Conservation (phyloP, 2,888 invertebrate genomes). For the Ennomos quercinarius region DNA sequence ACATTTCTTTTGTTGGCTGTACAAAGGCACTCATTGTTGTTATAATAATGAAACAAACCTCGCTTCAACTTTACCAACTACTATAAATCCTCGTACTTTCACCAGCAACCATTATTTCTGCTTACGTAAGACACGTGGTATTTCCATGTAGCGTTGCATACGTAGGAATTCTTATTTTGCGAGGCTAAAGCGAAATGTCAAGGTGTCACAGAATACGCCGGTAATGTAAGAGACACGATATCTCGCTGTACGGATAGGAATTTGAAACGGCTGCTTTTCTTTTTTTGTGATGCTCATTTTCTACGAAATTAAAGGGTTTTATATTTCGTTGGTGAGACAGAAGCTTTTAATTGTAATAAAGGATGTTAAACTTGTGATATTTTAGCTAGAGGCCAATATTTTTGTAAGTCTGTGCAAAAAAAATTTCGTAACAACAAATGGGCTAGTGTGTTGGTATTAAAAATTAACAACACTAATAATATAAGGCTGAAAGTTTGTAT, state of each 20-base stretch:
- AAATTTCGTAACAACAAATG: too few relatives aligned
- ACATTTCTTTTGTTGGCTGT: too few relatives aligned
- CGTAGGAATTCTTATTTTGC: constrained; percentile 49
- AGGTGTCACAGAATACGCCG: constrained; percentile 41
- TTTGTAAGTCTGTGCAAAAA: too few relatives aligned
- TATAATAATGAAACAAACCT: too few relatives aligned
- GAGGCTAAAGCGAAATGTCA: constrained; percentile 48
- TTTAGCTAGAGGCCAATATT: too few relatives aligned
- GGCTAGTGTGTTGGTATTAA: too few relatives aligned
- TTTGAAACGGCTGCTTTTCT: constrained; percentile 17
- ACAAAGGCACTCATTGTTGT: too few relatives aligned
- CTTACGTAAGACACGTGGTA: constrained; percentile 31
- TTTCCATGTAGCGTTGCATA: constrained; percentile 25
- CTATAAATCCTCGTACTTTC: constrained; percentile 8
- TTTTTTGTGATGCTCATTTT: background rate
- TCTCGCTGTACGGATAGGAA: constrained; percentile 24
- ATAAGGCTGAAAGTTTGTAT: too few relatives aligned
- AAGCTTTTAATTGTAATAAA: too few relatives aligned
- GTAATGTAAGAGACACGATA: constrained; percentile 38
- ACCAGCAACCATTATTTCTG: constrained; percentile 26
- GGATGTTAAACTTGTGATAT: too few relatives aligned
- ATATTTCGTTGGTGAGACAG: background rate
- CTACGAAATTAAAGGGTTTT: background rate
- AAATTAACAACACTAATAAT: too few relatives aligned
- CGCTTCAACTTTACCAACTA: background rate